A percentile compares a stretch with the other conserved stretches of the same genome.
Conservation (phyloP, 2,888 invertebrate species). For the Tanytarsus gracilentus region DNA sequence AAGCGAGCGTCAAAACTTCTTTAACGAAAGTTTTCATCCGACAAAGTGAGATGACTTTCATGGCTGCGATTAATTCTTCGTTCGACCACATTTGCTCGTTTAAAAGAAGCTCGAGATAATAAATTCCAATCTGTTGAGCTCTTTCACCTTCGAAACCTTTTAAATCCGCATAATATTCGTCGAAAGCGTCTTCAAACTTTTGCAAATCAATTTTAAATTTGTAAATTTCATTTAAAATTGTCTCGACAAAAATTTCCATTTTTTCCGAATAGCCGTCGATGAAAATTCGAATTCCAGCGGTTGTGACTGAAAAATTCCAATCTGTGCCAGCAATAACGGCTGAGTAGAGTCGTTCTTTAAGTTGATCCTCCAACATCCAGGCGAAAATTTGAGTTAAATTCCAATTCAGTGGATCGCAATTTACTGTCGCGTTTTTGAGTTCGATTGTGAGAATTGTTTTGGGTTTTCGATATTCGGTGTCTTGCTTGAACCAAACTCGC, state of each 20-base stretch:
- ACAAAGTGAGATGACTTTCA: constrained; percentile 53
- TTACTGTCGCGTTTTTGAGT: constrained; percentile 61
- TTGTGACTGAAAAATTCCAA: constrained; percentile 63
- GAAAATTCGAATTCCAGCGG: constrained; percentile 57
- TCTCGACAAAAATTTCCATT: constrained; percentile 63
- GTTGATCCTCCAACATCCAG: constrained; percentile 62
- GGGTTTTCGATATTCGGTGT: constrained; percentile 74
- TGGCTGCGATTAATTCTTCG: constrained; percentile 50
- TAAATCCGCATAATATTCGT: constrained; percentile 65
- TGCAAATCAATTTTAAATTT: constrained; percentile 66
- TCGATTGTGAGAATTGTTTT: constrained; percentile 62
- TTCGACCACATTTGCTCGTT: constrained; percentile 77
- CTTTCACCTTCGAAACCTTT: constrained; percentile 82
- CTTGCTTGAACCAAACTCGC: constrained; percentile 82
- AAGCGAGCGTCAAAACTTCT: constrained; percentile 63
- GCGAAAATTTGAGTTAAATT: constrained; percentile 71
- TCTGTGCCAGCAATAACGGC: constrained; percentile 77
- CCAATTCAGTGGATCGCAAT: constrained; percentile 65
- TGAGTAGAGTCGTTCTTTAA: constrained; percentile 82
- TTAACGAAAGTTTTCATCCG: constrained; percentile 64
- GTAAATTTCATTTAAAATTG: constrained; percentile 68
- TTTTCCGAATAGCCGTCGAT: constrained; percentile 82
- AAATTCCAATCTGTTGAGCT: constrained; percentile 67
- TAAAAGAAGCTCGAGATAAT: constrained; percentile 66
- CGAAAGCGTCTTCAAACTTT: constrained; percentile 68